Conservation (phyloP, 37 sponge, comb jelly and placozoan species). For the Halisarca cf. caerulea region DNA sequence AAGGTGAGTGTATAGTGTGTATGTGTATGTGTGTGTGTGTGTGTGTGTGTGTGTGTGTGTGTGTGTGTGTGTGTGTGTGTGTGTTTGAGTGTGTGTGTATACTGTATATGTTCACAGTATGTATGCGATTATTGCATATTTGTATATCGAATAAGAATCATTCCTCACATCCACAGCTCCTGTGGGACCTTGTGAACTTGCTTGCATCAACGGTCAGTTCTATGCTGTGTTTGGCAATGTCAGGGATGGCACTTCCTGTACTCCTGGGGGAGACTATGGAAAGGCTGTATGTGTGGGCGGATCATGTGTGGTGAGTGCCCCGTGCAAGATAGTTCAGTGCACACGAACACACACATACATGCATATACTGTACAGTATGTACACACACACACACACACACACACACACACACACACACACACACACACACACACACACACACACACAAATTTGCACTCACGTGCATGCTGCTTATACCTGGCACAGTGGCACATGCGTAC, state of each 20-base stretch:
- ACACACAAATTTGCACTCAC: no score
- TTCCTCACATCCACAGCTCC: not conserved
- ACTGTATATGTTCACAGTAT: no score
- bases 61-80: conserved; percentile 37
- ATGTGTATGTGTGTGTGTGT: conserved; percentile 28
- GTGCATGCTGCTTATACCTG: no score
- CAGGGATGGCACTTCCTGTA: conserved; percentile 7
- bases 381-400: no score
- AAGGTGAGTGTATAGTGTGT: not conserved
- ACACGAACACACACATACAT: no score
- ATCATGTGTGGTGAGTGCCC: not conserved
- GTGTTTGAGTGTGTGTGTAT: not conserved
- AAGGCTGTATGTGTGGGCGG: not conserved
- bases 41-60: conserved; percentile 44
- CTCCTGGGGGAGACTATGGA: not conserved
- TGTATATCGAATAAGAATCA: not conserved
- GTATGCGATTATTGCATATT: no score
- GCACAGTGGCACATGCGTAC: no score
- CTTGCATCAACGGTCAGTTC: conserved; percentile 3
- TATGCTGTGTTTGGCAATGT: not conserved
- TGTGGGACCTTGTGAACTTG: conserved; percentile 2
- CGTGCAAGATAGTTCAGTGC: no score
- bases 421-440: no score
- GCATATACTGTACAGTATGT: no score
- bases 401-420: no score